phyloP scores from a whole-genome alignment of 1,140 invertebrate species.

The Diorhabda sublineata region DNA sequence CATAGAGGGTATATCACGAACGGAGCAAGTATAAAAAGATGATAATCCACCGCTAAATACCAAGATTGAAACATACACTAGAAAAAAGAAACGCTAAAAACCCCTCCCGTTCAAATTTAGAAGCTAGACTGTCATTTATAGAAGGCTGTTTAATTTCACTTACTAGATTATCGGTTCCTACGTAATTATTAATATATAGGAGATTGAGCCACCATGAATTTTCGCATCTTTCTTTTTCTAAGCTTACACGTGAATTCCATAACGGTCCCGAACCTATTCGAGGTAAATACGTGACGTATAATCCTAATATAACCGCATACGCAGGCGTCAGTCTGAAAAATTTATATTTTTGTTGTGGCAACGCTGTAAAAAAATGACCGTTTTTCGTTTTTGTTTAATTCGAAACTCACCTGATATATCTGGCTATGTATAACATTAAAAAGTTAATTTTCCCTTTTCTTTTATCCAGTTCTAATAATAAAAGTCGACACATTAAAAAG shows the following conservation, averaged over 20 bases:
- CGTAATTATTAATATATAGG: slow-evolving; percentile 81
- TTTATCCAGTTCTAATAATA: slow-evolving; percentile 65
- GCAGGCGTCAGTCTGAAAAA: slow-evolving; percentile 63
- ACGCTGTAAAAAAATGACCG: no score
- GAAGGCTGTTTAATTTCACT: slow-evolving; percentile 25
- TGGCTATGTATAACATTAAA: slow-evolving; percentile 56
- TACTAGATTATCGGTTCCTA: slow-evolving; percentile 62
- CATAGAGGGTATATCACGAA: slow-evolving; percentile 68
- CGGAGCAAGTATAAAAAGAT: slow-evolving; percentile 75
- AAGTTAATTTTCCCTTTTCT: slow-evolving; percentile 58
- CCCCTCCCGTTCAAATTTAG: no score
- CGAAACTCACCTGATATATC: slow-evolving; percentile 56
- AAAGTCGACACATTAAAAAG: slow-evolving; percentile 60
- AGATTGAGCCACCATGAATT: slow-evolving; percentile 81
- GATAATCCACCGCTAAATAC: slow-evolving; percentile 86
- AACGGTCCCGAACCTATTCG: slow-evolving; percentile 62
- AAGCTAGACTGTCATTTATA: neutral
- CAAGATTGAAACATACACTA: slow-evolving; percentile 89
- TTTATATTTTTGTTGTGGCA: slow-evolving; percentile 1
- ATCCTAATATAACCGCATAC: slow-evolving; percentile 62
- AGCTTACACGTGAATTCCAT: slow-evolving; percentile 57
- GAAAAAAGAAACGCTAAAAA: slow-evolving; percentile 21
- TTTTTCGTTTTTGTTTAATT: no score
- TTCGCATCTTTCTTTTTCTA: slow-evolving; percentile 62
- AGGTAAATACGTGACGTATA: slow-evolving; percentile 65